Percentiles rank a stretch among this genome's conserved stretches.
These are phyloP conservation scores for Incurvaria masculella DNA, from an alignment of 2,888 invertebrate genomes.

Conservation along the genomic window DNA sequence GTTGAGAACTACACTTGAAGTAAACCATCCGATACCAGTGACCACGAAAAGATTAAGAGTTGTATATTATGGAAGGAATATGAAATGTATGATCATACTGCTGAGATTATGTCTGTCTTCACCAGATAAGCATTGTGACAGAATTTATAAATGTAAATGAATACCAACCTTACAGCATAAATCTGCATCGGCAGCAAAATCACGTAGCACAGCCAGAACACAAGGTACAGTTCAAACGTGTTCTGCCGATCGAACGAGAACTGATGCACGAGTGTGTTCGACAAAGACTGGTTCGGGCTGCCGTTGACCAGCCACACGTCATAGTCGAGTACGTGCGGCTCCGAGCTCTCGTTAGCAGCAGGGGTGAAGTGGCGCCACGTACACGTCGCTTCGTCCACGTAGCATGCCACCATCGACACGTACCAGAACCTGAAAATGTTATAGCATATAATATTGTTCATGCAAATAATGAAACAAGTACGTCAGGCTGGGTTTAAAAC, in stretches of 20 bases:
- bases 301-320: slow-evolving; percentile 97
- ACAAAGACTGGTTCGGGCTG: slow-evolving; percentile 83
- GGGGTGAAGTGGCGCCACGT: slow-evolving; percentile 78
- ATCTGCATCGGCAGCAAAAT: slow-evolving; percentile 86
- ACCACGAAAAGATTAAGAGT: too few relatives aligned
- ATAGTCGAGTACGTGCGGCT: slow-evolving; percentile 56
- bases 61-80: slow-evolving; percentile 7
- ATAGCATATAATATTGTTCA: too few relatives aligned
- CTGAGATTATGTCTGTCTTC: slow-evolving; percentile 13
- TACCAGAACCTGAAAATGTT: slow-evolving; percentile 97
- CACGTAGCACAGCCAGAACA: slow-evolving; percentile 84
- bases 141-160: slow-evolving; percentile 10
- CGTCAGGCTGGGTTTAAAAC: too few relatives aligned
- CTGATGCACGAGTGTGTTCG: slow-evolving; percentile 88
- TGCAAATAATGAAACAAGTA: too few relatives aligned
- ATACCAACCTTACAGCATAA: slow-evolving; percentile 69
- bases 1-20: too few relatives aligned
- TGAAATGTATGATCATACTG: slow-evolving; percentile 6
- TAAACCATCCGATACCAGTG: too few relatives aligned
- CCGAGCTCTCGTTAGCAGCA: slow-evolving; percentile 14
- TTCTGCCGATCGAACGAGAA: slow-evolving; percentile 96
- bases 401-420: slow-evolving; percentile 91
- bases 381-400: slow-evolving; percentile 74
- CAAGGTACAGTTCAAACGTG: slow-evolving; percentile 84
- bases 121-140: slow-evolving; percentile 12